Percentiles rank a stretch among this genome's conserved stretches.
These are phyloP conservation scores for Crotalus helleri DNA, from an alignment of 2,113 vertebrate species.

Conservation along the genomic window DNA sequence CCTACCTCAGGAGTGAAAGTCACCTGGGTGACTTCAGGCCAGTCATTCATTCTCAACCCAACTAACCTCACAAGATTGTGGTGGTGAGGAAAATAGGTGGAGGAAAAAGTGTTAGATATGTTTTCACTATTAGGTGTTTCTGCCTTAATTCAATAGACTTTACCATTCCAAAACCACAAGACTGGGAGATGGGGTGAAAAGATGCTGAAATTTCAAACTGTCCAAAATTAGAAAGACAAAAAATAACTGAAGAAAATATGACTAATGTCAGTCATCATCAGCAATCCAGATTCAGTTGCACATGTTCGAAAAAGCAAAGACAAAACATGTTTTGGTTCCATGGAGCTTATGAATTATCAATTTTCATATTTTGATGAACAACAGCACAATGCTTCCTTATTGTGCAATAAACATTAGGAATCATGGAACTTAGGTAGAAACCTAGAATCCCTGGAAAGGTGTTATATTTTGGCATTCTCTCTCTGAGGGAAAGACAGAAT, in stretches of 20 bases:
- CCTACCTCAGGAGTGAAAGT: not conserved
- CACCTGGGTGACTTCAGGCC: not conserved
- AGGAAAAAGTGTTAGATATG: not conserved
- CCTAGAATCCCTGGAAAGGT: not conserved
- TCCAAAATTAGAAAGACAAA: not conserved
- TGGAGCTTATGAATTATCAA: not conserved
- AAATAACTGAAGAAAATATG: not conserved
- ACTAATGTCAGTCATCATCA: not conserved
- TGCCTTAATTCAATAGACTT: not conserved
- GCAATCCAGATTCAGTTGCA: not conserved
- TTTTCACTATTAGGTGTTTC: not conserved
- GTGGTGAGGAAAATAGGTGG: not conserved
- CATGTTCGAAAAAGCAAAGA: not conserved
- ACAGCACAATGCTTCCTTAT: not conserved
- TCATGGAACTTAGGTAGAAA: not conserved
- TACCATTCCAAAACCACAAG: not conserved
- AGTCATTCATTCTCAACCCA: not conserved
- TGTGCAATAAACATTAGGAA: not conserved
- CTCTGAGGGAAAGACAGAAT: not conserved
- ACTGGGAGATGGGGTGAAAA: not conserved
- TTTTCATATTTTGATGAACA: not conserved
- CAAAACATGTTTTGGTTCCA: not conserved
- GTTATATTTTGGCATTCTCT: not conserved
- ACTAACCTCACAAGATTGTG: not conserved
- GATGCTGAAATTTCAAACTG: not conserved